Conservation (phyloP, 2,797 vertebrate genomes). For the Phrynocephalus guinanensis region DNA sequence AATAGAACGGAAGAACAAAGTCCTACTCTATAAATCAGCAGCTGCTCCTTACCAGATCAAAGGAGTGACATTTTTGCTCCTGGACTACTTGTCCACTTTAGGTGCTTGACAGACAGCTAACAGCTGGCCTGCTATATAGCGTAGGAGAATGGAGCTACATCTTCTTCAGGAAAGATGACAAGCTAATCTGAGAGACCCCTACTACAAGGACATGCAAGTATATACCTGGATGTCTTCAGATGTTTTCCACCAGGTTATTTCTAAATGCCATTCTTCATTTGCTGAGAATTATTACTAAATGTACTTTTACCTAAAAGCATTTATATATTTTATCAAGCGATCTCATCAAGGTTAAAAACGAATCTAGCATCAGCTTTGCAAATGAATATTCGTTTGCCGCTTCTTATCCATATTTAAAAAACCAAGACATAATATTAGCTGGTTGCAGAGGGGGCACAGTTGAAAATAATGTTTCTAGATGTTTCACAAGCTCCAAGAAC, state of each 20-base stretch:
- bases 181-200: constrained; percentile 82
- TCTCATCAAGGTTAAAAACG: constrained; percentile 56
- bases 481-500: constrained; percentile 31
- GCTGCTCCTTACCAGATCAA: constrained; percentile 97
- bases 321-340: constrained; percentile 68
- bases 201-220: constrained; percentile 71
- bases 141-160: constrained; percentile 84
- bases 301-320: constrained; percentile 71
- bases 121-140: constrained; percentile 90
- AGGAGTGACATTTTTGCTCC: constrained; percentile 96
- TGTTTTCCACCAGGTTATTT: constrained; percentile 69
- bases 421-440: constrained; percentile 8
- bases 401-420: constrained; percentile 47
- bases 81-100: constrained; percentile 94
- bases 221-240: constrained; percentile 81
- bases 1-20: constrained; percentile 97
- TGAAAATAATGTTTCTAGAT: constrained; percentile 32
- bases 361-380: constrained; percentile 65
- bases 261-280: constrained; percentile 75
- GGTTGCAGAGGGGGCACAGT: constrained; percentile 36
- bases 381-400: constrained; percentile 58
- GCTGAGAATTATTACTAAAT: constrained; percentile 71
- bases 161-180: constrained; percentile 83
- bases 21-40: constrained; percentile 96
- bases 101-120: constrained; percentile 99